Base-by-base conservation (phyloP, 2,888 invertebrate genomes). In the Epinotia ramella region DNA sequence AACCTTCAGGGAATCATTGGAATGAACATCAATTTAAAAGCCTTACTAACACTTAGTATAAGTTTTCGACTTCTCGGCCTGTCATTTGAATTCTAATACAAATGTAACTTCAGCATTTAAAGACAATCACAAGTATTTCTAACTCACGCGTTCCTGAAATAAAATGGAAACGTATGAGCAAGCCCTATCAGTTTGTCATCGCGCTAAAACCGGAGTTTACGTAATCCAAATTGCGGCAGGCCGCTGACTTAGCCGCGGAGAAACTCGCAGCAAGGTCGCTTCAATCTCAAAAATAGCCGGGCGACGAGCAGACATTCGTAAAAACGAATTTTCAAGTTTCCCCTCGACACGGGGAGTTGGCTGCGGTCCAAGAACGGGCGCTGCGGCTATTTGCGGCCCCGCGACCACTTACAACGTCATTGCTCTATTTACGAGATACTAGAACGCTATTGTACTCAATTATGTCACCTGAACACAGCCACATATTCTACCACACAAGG, bases 321-420 rank as follows among this genome's bases (percentile, higher is more conserved):
- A 92, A 93, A 93, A 91, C 88, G 85, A 79, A 89, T 89, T 93
- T 93, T 91, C 88, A 88, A 91, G 89, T 89, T 91, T 91, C 87
- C 84, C 83, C 83, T 84, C 86, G 86, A 84, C 86, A 87, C 82
- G 86, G 86, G 83, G 80, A 82, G 79, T 86, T 93, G 94, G 93
- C 92, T 63, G 65, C 62, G 77, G 71, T 86, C 94, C 94, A 94
- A 91, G 86, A 85, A 84, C 89, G 86, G 89, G 91, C 85, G 86
- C 84, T 86, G 83, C 87, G 84, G 88, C 92, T 94, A 94, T 94
- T 94, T 93, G 88, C 85, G 86, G 89, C 86, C 66, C 84, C 89
- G 88, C 88, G 87, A 90, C 89, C 88, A 85, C 86, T 86, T n/a
- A n/a, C 79, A 83, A 89, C 94, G 93, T 93, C 93, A 93, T 84